phyloP scores from a whole-genome alignment of 2,797 vertebrate genomes.

The Xenentodon cancila region DNA sequence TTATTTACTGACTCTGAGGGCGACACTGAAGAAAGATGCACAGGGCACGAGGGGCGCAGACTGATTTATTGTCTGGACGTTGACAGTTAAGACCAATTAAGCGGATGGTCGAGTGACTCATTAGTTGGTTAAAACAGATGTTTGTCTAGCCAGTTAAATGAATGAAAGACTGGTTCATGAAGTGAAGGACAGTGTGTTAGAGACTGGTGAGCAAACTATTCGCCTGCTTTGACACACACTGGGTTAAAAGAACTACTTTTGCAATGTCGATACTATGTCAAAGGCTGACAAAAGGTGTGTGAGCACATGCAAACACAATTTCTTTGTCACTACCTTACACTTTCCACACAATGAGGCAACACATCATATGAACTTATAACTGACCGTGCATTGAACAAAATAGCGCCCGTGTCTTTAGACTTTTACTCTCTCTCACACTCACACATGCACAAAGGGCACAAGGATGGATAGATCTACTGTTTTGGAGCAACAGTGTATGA shows the following conservation, averaged over 20 bases:
- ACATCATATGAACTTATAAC: neutral
- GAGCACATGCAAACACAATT: constrained; percentile 5
- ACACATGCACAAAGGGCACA: neutral
- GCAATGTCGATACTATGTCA: neutral
- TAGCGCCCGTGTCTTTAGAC: neutral
- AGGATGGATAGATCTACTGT: constrained; percentile 22
- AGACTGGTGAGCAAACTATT: constrained; percentile 6
- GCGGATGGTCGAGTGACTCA: constrained; percentile 20
- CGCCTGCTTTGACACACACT: constrained; percentile 18
- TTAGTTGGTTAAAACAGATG: constrained; percentile 22
- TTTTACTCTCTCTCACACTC: neutral
- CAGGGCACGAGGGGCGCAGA: too few relatives aligned
- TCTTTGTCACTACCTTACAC: constrained; percentile 11
- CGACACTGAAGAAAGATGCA: too few relatives aligned
- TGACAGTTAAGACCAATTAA: too few relatives aligned
- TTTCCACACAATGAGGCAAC: neutral
- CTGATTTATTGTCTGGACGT: too few relatives aligned
- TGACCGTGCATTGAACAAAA: neutral
- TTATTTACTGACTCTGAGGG: too few relatives aligned
- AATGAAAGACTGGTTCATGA: constrained; percentile 11
- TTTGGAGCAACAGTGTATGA: constrained; percentile 20
- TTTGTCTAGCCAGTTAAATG: too few relatives aligned
- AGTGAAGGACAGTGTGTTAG: neutral
- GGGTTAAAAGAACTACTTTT: constrained; percentile 2
- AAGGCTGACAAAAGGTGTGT: constrained; percentile 1